Conservation (phyloP, 2,113 vertebrate genomes). For the Pygoscelis antarcticus region DNA sequence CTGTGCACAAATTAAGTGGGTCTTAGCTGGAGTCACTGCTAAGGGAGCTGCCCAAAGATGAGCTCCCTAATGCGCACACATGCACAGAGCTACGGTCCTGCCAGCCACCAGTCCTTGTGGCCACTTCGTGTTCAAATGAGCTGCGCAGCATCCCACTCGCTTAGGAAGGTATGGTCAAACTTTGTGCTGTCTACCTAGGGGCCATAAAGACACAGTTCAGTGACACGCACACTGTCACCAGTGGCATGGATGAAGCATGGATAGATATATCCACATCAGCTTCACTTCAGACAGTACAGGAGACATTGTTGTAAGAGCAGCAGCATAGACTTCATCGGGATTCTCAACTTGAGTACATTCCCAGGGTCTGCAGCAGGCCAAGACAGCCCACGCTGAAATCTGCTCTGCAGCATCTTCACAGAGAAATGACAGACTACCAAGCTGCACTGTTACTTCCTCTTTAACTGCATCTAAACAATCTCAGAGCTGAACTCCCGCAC, state of each 20-base stretch:
- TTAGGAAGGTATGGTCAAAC: neutral
- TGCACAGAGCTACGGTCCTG: accelerated
- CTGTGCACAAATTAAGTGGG: neutral
- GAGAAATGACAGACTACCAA: neutral
- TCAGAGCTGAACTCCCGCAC: neutral
- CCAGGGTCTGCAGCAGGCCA: neutral
- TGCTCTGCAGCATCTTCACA: neutral
- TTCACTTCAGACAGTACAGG: neutral
- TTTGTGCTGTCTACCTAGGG: neutral
- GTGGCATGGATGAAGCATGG: neutral
- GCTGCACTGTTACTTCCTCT: neutral
- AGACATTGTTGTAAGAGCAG: neutral
- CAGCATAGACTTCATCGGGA: neutral
- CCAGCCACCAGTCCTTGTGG: neutral
- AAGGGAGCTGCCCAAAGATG: neutral
- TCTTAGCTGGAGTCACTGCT: neutral
- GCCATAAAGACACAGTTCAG: accelerated
- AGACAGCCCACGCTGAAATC: neutral
- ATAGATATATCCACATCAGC: neutral
- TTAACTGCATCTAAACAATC: neutral
- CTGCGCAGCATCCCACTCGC: neutral
- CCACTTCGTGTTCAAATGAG: accelerated
- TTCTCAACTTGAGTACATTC: neutral
- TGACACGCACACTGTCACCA: neutral
- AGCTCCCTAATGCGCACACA: neutral